Conservation (phyloP, 2,113 vertebrate species). For the Phaethon lepturus region DNA sequence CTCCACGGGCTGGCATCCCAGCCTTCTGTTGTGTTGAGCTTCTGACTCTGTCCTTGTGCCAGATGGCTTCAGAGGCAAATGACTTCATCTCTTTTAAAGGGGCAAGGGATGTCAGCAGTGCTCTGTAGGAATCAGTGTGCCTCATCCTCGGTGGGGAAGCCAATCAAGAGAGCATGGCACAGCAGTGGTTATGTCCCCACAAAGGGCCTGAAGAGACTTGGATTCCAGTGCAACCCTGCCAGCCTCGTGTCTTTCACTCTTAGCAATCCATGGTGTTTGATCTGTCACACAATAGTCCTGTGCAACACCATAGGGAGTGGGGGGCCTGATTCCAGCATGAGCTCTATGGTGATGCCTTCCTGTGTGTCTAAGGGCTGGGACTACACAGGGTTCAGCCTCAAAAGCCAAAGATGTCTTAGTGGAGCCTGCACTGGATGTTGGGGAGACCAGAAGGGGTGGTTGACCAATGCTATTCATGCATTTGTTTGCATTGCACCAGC, state of each 20-base stretch:
- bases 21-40: conserved; percentile 76
- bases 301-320: neutral
- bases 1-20: conserved; percentile 65
- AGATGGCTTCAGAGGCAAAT: conserved; percentile 67
- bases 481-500: neutral
- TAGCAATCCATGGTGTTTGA: neutral
- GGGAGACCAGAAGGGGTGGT: neutral
- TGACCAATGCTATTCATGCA: too few relatives aligned
- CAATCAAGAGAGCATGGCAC: neutral
- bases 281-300: neutral
- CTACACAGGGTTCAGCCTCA: neutral
- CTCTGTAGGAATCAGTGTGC: neutral
- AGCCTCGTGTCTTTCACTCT: neutral
- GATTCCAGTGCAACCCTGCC: neutral
- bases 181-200: neutral
- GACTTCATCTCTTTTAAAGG: conserved; percentile 80
- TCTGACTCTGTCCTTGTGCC: conserved; percentile 53
- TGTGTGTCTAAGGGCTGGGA: neutral
- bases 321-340: neutral
- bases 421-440: neutral
- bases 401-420: neutral
- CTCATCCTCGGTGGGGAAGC: neutral
- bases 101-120: conserved; percentile 13
- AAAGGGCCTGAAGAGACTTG: neutral
- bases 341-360: neutral